phyloP scores from a whole-genome alignment of 1,140 invertebrate genomes.

The Homalodisca vitripennis region DNA sequence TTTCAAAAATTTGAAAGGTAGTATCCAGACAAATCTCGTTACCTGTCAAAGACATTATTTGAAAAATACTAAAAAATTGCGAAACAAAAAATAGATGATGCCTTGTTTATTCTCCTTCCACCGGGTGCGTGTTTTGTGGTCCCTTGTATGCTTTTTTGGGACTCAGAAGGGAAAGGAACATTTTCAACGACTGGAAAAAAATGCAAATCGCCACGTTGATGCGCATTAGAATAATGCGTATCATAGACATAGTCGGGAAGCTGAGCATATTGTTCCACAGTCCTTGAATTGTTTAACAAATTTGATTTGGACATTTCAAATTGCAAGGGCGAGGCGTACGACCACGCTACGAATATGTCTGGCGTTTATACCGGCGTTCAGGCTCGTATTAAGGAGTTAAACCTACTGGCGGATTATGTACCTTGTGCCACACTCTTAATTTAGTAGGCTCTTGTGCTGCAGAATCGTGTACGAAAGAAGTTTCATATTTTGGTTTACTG shows the following conservation, averaged over 20 bases:
- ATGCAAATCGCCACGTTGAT: slow-evolving; percentile 14
- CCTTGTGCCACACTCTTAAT: slow-evolving; percentile 45
- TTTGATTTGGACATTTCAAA: slow-evolving; percentile 34
- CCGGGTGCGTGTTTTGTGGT: slow-evolving; percentile 16
- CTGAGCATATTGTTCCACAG: no score
- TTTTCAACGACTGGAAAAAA: no score
- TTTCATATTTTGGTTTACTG: slow-evolving; percentile 14
- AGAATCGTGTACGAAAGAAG: slow-evolving; percentile 38
- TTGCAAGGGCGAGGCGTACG: slow-evolving; percentile 41
- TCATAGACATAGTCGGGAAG: slow-evolving; percentile 13
- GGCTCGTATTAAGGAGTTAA: slow-evolving; percentile 43
- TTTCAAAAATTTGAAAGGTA: slow-evolving; percentile 14
- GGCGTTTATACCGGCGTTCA: slow-evolving; percentile 41
- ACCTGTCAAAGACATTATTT: slow-evolving; percentile 1
- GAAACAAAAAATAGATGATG: slow-evolving; percentile 22
- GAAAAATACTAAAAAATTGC: slow-evolving; percentile 9
- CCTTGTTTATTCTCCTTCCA: slow-evolving; percentile 14
- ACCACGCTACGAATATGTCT: slow-evolving; percentile 41
- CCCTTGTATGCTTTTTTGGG: slow-evolving; percentile 19
- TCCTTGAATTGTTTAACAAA: slow-evolving; percentile 27
- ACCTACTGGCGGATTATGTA: slow-evolving; percentile 39
- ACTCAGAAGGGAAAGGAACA: no score
- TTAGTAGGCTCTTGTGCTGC: slow-evolving; percentile 42
- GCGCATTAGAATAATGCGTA: not conserved
- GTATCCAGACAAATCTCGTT: slow-evolving; percentile 21